Percentiles rank a stretch among this genome's conserved stretches.
Conservation (phyloP, 1,140 invertebrate species). For the Meloidogyne floridensis region DNA sequence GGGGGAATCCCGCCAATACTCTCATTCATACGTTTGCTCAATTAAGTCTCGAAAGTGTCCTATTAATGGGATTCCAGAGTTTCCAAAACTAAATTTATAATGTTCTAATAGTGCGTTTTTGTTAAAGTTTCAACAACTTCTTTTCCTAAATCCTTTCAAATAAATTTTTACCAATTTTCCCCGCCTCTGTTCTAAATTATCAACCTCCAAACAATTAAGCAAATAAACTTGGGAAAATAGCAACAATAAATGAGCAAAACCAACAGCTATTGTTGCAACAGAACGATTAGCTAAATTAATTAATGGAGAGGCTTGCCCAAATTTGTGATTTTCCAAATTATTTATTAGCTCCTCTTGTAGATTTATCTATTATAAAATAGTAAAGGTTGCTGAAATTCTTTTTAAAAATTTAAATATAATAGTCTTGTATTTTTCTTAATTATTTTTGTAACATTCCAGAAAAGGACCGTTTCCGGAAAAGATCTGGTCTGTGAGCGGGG, state of each 20-base stretch:
- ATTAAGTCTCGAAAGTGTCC: too few species aligned
- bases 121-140: too few species aligned
- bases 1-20: too few species aligned
- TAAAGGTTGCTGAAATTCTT: too few species aligned
- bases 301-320: not conserved
- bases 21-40: too few species aligned
- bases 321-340: not conserved
- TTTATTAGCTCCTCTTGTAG: conserved; percentile 10
- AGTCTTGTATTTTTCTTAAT: not conserved
- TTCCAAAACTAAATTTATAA: too few species aligned
- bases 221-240: conserved; percentile 23
- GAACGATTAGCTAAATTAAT: conserved; percentile 25
- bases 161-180: conserved; percentile 23
- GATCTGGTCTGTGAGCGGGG: too few species aligned
- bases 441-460: not conserved
- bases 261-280: conserved; percentile 23
- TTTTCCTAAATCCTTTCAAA: too few species aligned
- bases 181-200: conserved; percentile 22
- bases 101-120: too few species aligned
- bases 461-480: not conserved
- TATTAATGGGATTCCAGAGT: too few species aligned
- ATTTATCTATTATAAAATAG: conserved; percentile 4
- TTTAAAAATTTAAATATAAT: too few species aligned
- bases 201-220: conserved; percentile 29
- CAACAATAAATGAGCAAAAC: conserved; percentile 21